Evolutionary conservation across 2,888 invertebrate genomes (phyloP).

Genomic region (Chrysolina haemoptera): DNA sequence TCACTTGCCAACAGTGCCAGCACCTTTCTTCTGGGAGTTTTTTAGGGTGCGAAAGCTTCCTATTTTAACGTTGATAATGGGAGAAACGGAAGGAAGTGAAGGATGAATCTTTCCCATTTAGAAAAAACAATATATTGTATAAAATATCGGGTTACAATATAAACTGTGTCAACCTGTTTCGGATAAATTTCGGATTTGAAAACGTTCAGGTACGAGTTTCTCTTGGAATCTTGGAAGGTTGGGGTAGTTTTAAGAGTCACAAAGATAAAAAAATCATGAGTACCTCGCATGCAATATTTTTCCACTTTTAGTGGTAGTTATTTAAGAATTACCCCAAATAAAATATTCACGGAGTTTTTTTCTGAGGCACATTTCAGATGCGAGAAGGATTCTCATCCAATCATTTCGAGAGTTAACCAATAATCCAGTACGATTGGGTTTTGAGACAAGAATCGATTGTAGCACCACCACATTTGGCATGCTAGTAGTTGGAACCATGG

Average conservation of each 20-base stretch:
- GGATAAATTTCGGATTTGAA: conserved; percentile 5
- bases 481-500: too few species aligned
- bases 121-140: conserved; percentile 32
- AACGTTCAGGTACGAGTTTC: conserved; percentile 7
- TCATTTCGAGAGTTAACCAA: too few species aligned
- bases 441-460: too few species aligned
- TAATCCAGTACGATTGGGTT: too few species aligned
- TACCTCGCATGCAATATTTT: neutral
- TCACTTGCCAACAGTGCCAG: conserved; percentile 47
- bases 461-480: too few species aligned
- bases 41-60: conserved; percentile 32
- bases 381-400: too few species aligned
- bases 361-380: too few species aligned
- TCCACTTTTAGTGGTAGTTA: too few species aligned
- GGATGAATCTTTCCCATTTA: conserved; percentile 25
- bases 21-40: conserved; percentile 22
- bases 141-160: conserved; percentile 35
- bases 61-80: conserved; percentile 28
- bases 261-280: neutral
- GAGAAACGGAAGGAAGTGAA: conserved; percentile 35
- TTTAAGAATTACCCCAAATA: too few species aligned
- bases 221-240: neutral
- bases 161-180: conserved; percentile 30
- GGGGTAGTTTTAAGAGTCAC: neutral
- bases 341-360: too few species aligned